Base-by-base conservation (phyloP, 2,888 invertebrate species). In the Encarsia formosa region DNA sequence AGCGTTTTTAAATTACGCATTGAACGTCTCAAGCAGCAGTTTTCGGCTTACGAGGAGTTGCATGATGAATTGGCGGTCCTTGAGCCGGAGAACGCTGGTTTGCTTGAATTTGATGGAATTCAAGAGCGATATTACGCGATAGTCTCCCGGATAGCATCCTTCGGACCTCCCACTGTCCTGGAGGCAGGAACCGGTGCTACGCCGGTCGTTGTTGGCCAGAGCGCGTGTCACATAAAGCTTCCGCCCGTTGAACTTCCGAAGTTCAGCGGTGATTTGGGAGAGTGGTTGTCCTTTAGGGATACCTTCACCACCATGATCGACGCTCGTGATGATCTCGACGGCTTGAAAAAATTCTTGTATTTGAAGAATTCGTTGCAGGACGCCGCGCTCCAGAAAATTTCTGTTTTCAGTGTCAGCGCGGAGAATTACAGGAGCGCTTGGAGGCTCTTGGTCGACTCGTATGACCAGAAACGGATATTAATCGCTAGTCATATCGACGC, bases 261-360 rank as follows among this genome's bases (percentile, higher is more conserved):
- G 5, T 43, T 43, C 22, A 8, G 31, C 20, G 42, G 42, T 5
- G 19, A 31, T n/a, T 11, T 19, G 6, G 18, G 13, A 2, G 5
- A 43, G 8, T 59, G 56, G 56, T 31, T 52, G 2, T 34, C 48
- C 9, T 59, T 52, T 22, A 54, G 50, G 42, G 49, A 54, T 20
- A 49, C 50, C 1, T 59, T 56, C 24, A 19, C 31, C n/a, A 26
- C 44, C 1, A 53, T 59, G 38, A 52, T 59, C 9, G 55, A 59
- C 18, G 15, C 39, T n/a, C 56, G 54, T 2, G 31, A 35, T 1
- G 52, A 56, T 34, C 31, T 56, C 2, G 38, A 35, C 13, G 48
- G 53, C 9, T 41, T 52, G 8, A 39, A 45, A 5, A 54, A 56
- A 44, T 59, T 54, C 34, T 34, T 50, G 18, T 54, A 54, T 35